These are phyloP conservation scores for Euplexia lucipara DNA, from an alignment of 2,888 invertebrate genomes.

Conservation along the genomic window DNA sequence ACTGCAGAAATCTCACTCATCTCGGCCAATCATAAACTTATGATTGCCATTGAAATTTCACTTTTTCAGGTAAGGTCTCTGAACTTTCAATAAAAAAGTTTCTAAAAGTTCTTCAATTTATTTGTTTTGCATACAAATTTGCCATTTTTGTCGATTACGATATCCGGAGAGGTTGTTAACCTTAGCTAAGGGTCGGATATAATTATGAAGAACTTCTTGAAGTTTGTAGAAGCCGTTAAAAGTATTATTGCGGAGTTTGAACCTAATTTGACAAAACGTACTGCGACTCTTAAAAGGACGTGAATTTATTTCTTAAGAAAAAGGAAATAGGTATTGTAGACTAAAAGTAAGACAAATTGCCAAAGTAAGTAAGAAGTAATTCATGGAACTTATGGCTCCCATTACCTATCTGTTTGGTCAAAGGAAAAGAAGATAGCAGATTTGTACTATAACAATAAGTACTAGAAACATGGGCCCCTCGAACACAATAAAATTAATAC, in stretches of 20 bases:
- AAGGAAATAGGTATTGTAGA: not conserved
- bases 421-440: too few species aligned
- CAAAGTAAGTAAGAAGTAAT: too few species aligned
- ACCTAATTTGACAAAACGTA: slow-evolving; percentile 8
- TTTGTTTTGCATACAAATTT: slow-evolving; percentile 57
- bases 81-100: slow-evolving; percentile 35
- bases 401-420: too few species aligned
- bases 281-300: not conserved
- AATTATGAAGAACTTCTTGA: slow-evolving; percentile 33
- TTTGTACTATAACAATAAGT: too few species aligned
- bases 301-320: not conserved
- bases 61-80: slow-evolving; percentile 22
- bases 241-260: slow-evolving; percentile 14
- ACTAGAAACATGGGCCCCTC: too few species aligned
- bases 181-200: slow-evolving; percentile 13
- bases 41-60: slow-evolving; percentile 39
- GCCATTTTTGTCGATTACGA: slow-evolving; percentile 30
- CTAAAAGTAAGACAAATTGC: not conserved
- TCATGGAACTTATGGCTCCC: too few species aligned
- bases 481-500: too few species aligned
- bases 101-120: slow-evolving; percentile 43
- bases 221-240: slow-evolving; percentile 16
- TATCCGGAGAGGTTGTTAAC: slow-evolving; percentile 30
- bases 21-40: slow-evolving; percentile 45
- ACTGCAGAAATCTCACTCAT: slow-evolving; percentile 4